A percentile compares a stretch with the other conserved stretches of the same genome.
Conservation (phyloP, 2,888 invertebrate genomes). For the Xestobium rufovillosum region DNA sequence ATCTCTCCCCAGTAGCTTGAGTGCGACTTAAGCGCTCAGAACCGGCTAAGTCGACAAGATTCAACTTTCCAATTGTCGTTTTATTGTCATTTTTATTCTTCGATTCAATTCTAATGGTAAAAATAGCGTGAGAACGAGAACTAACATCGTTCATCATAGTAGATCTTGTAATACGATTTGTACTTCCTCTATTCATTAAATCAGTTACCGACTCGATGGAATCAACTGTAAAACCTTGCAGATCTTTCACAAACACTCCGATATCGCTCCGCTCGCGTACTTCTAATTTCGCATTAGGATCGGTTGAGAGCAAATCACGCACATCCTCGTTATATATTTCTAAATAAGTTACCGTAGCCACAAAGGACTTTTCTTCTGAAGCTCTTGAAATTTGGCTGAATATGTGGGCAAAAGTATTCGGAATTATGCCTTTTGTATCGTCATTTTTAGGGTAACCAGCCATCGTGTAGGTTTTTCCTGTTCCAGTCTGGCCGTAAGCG, state of each 20-base stretch:
- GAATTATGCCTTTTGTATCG: constrained; percentile 91
- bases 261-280: constrained; percentile 94
- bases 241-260: constrained; percentile 96
- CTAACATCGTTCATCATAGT: constrained; percentile 98
- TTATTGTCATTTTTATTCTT: constrained; percentile 79
- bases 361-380: constrained; percentile 63
- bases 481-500: constrained; percentile 90
- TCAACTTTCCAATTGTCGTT: constrained; percentile 90
- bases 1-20: constrained; percentile 83
- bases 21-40: constrained; percentile 97
- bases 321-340: constrained; percentile 99
- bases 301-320: constrained; percentile 80
- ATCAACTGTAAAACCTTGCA: constrained; percentile 96
- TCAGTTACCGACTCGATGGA: constrained; percentile 41
- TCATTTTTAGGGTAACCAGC: constrained; percentile 82
- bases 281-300: constrained; percentile 78
- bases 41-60: constrained; percentile 96
- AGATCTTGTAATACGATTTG: constrained; percentile 82
- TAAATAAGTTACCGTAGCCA: constrained; percentile 94
- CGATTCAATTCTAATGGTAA: constrained; percentile 95
- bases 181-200: constrained; percentile 79
- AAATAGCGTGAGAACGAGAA: constrained; percentile 96
- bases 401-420: constrained; percentile 98
- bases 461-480: constrained; percentile 99
- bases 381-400: constrained; percentile 96